Evolutionary conservation across 2,888 invertebrate species (phyloP).

Genomic region (Andrena haemorrhoa): DNA sequence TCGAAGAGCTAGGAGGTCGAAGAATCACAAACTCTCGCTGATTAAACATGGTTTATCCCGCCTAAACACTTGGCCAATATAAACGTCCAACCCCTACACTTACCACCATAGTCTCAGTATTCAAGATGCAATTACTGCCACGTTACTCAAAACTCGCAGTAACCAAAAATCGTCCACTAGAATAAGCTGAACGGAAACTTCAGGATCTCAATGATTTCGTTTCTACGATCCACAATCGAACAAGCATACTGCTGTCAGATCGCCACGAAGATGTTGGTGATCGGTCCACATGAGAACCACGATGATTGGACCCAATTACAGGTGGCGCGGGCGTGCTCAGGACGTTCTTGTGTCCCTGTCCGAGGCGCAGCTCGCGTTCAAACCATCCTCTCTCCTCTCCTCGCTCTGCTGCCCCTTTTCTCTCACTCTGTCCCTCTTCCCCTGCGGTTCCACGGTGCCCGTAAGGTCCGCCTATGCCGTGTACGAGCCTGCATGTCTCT

Average conservation of each 20-base stretch:
- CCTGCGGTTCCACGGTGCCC: constrained; percentile 45
- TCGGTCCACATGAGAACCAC: constrained; percentile 76
- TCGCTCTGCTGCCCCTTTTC: constrained; percentile 1
- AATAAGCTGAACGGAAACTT: neutral
- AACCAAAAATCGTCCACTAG: neutral
- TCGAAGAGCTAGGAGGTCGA: neutral
- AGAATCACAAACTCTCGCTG: constrained; percentile 2
- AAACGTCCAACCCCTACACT: neutral
- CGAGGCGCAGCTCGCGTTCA: constrained; percentile 68
- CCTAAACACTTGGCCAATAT: neutral
- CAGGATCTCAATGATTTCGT: neutral
- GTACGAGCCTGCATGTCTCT: constrained; percentile 78
- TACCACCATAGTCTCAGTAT: neutral
- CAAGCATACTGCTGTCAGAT: neutral
- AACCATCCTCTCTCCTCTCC: constrained; percentile 60
- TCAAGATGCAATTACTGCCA: neutral
- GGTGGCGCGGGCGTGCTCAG: constrained; percentile 81
- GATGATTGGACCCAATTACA: constrained; percentile 83
- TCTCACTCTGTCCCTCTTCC: constrained; percentile 24
- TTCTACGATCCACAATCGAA: neutral
- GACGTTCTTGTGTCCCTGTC: constrained; percentile 79
- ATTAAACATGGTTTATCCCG: neutral
- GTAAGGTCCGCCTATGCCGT: constrained; percentile 72
- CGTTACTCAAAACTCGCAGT: neutral
- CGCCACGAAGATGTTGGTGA: constrained; percentile 12